Conservation (phyloP, 2,888 invertebrate genomes). For the Uropetala carovei region DNA sequence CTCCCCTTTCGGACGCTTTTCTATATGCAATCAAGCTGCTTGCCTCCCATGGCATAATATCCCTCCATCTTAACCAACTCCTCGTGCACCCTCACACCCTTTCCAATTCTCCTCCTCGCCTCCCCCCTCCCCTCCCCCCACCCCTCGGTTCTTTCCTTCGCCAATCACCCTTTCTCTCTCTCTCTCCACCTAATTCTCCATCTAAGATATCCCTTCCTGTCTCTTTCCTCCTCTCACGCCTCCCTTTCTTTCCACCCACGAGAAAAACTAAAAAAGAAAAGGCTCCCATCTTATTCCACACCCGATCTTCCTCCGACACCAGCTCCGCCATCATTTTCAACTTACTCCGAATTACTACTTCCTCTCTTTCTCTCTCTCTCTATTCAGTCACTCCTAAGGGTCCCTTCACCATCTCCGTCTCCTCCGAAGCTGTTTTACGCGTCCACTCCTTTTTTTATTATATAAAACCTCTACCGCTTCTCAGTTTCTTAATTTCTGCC, state of each 20-base stretch:
- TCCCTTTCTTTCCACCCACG: background rate
- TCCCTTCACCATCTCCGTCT: no score
- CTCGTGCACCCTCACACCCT: background rate
- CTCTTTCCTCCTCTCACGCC: background rate
- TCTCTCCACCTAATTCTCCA: slow-evolving; percentile 18
- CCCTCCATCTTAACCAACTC: background rate
- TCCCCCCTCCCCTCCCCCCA: background rate
- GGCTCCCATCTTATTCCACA: no score
- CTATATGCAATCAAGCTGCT: slow-evolving; percentile 62
- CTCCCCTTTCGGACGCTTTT: slow-evolving; percentile 13
- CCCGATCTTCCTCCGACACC: background rate
- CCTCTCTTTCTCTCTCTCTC: background rate
- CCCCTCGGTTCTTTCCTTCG: background rate
- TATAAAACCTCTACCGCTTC: background rate
- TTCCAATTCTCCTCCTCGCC: background rate
- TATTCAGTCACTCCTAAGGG: no score
- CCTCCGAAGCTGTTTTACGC: no score
- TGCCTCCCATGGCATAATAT: slow-evolving; percentile 20
- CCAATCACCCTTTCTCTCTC: slow-evolving; percentile 42
- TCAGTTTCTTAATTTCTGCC: background rate
- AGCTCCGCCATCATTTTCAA: slow-evolving; percentile 49
- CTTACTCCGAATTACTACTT: slow-evolving; percentile 29
- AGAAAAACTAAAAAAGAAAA: background rate
- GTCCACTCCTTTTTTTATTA: background rate
- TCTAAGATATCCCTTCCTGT: background rate